Percentiles rank a stretch among this genome's conserved stretches.
These are phyloP conservation scores for Prionailurus viverrinus DNA, from an alignment of 2,113 vertebrate genomes.

Conservation along the genomic window DNA sequence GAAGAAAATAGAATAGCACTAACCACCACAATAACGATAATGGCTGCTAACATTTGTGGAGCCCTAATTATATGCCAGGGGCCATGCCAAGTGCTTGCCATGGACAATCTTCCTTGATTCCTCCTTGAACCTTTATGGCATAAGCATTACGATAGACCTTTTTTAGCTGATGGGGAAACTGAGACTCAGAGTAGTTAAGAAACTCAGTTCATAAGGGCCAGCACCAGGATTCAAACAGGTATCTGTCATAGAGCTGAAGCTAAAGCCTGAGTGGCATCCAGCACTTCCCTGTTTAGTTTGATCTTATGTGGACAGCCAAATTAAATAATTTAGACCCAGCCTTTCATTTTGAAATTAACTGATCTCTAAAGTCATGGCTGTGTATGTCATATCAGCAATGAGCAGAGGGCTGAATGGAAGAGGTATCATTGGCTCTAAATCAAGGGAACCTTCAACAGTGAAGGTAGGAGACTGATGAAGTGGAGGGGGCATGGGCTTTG, in stretches of 20 bases:
- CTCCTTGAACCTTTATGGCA: background rate
- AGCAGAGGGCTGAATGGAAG: background rate
- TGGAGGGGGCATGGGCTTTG: background rate
- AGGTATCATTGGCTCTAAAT: background rate
- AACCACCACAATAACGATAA: background rate
- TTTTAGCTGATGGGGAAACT: background rate
- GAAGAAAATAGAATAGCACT: background rate
- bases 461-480: background rate
- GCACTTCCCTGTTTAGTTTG: background rate
- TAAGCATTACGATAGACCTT: background rate
- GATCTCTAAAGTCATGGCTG: background rate
- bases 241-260: background rate
- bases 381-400: slow-evolving; percentile 14
- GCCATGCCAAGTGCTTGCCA: background rate
- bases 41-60: background rate
- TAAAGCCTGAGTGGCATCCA: background rate
- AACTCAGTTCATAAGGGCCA: background rate
- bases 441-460: background rate
- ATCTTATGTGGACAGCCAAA: background rate
- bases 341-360: slow-evolving; percentile 53
- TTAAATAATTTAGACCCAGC: slow-evolving; percentile 26
- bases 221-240: background rate
- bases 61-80: background rate
- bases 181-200: background rate
- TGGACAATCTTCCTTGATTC: background rate